Base-by-base conservation (phyloP, 2,797 vertebrate species). In the Pangasius djambal region DNA sequence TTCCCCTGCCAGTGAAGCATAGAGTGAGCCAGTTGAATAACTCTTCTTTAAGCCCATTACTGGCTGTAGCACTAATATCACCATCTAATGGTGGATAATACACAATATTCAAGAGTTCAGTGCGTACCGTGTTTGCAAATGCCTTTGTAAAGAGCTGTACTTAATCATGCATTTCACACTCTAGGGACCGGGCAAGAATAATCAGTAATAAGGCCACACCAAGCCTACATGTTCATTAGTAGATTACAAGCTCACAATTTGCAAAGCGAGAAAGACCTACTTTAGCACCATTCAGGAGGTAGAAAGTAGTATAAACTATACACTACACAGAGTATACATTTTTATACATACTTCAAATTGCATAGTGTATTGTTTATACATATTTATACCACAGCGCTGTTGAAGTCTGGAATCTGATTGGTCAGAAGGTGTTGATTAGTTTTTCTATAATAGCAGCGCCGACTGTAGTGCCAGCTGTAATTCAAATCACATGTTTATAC, bases 71-170 rank as follows among this genome's bases (percentile, higher is more conserved):
- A 91, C 93, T 95, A 94, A 95, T 93, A 96, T 94, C 93, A 95
- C 92, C 86, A 89, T 90, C 94, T 96, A 95, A 96, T 96, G 94
- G 95, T 90, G 93, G 94, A 95, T 96, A 94, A 96, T 95, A 95
- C 94, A 95, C 93, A 94, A 94, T 94, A 95, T 94, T 94, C 91
- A 77, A 91, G 93, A 94, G 93, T 95, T 95, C 94, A 95, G 89
- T 93, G 93, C 93, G 91, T 90, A 93, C 92, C 93, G 94, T 93
- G 93, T 95, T 95, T 94, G 93, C 92, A 94, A 93, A 95, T 94
- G 95, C 92, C 91, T 93, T 85, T 79, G 94, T 94, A 95, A 96
- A 95, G 92, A 94, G 93, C 92, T 92, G 89, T 92, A 95, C 92
- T 97, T 95, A 96, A 95, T 96, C 95, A 95, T 95, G 91, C 93